Evolutionary conservation across 2,888 invertebrate genomes (phyloP).

Genomic region (Phyllotreta cruciferae): DNA sequence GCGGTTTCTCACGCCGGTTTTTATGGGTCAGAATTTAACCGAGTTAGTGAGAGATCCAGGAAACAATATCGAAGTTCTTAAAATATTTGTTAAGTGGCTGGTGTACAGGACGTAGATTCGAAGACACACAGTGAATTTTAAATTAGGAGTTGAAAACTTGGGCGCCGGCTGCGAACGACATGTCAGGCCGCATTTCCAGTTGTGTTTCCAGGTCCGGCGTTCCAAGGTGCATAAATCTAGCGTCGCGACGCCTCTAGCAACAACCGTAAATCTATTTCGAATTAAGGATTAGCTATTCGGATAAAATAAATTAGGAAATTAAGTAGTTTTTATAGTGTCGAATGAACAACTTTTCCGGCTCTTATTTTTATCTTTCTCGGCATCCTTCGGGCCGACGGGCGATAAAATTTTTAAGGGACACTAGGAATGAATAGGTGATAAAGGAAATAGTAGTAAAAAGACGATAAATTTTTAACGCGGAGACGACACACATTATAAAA

Average conservation of each 20-base stretch:
- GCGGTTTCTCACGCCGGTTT: conserved; percentile 18
- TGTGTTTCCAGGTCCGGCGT: conserved; percentile 18
- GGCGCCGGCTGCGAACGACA: conserved; percentile 56
- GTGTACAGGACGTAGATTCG: conserved; percentile 52
- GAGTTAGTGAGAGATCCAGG: conserved; percentile 28
- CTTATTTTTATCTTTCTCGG: background rate
- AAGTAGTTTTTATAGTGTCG: no score
- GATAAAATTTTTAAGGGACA: conserved; percentile 2
- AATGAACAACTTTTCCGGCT: no score
- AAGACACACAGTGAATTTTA: conserved; percentile 57
- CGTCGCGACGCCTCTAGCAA: background rate
- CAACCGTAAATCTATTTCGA: background rate
- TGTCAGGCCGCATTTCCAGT: conserved; percentile 56
- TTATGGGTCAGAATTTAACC: conserved; percentile 23
- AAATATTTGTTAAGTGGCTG: conserved; percentile 54
- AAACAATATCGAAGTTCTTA: conserved; percentile 52
- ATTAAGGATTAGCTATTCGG: background rate
- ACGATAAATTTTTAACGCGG: conserved; percentile 5
- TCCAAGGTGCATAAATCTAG: conserved; percentile 6
- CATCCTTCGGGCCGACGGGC: background rate
- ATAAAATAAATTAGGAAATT: no score
- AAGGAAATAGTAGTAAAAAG: conserved; percentile 8
- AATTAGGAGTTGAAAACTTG: conserved; percentile 58
- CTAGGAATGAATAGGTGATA: conserved; percentile 13
- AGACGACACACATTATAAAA: conserved; percentile 9